Base-by-base conservation (phyloP, 2,113 vertebrate genomes). In the Apodemus sylvaticus region DNA sequence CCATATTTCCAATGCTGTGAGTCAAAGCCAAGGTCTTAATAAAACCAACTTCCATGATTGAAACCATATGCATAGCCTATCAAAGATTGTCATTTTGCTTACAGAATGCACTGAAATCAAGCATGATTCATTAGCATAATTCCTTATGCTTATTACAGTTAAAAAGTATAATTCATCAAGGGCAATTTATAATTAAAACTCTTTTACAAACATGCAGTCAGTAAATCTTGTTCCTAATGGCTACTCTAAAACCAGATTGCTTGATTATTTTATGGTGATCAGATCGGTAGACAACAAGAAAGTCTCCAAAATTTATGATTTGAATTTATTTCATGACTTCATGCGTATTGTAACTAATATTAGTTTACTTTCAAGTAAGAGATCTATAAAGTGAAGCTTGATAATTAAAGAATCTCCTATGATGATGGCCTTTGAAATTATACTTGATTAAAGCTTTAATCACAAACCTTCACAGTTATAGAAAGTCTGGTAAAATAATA, bases 141-240 rank as follows among this genome's bases (percentile, higher is more conserved):
- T 79, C 13, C 12, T 86, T 86, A 70, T 74, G 12, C 17, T 93
- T n/a, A 77, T 81, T 86, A 68, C 34, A 16, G 10, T 42, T 86
- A 64, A 17, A 74, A 16, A 86, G 39, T 60, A 64, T 53, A 13
- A n/a, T 68, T 92, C 77, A 36, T 79, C 45, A 89, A 94, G 73
- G 66, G 34, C 0, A n/a, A 79, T 94, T 94, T 94, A 14, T 78
- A 78, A 88, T 90, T 71, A 88, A 92, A 91, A 11, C 26, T 79
- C 26, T 78, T 96, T 45, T 66, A 19, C 24, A 34, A 96, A 82
- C 7, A 73, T 36, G 3, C n/a, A 94, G 82, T 81, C n/a, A 94
- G 82, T 81, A 68, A 82, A 78, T 71, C 51, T 94, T 62, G 4
- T 51, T 42, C 81, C 39, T 82, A 26, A 68, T 51, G n/a, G 45